phyloP scores from a whole-genome alignment of 2,888 invertebrate genomes.

The Tiliacea aurago region DNA sequence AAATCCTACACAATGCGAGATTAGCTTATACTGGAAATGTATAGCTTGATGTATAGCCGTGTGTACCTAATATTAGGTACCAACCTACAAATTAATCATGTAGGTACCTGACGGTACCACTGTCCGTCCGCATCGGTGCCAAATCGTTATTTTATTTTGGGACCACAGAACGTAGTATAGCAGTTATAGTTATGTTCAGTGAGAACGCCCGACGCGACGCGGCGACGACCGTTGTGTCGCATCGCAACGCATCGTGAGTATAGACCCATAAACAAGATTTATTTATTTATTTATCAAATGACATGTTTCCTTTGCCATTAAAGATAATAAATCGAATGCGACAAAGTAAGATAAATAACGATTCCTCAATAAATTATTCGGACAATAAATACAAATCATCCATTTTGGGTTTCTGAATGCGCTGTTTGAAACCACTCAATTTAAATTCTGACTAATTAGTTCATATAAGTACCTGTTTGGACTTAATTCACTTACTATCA shows the following conservation, averaged over 20 bases:
- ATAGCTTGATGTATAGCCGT: no score
- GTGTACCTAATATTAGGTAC: no score
- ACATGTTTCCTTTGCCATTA: no score
- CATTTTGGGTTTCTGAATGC: neutral
- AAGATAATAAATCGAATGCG: no score
- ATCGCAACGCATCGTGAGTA: neutral
- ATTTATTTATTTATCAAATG: no score
- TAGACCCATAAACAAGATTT: no score
- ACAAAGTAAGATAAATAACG: neutral
- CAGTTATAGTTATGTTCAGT: neutral
- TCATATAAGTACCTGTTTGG: neutral
- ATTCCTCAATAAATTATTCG: neutral
- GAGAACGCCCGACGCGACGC: neutral
- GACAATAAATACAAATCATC: neutral
- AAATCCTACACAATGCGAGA: no score
- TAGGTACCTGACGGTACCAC: no score
- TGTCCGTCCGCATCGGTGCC: neutral
- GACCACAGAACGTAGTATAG: neutral
- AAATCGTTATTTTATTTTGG: neutral
- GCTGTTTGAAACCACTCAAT: neutral
- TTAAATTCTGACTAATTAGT: neutral
- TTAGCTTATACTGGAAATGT: no score
- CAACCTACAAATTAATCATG: no score
- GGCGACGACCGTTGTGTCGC: neutral
- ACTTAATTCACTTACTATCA: slow-evolving; percentile 31